Percentiles rank a stretch among this genome's conserved stretches.
Evolutionary conservation across 2,797 vertebrate species (phyloP).

Genomic region (Catostomus latipinnis): DNA sequence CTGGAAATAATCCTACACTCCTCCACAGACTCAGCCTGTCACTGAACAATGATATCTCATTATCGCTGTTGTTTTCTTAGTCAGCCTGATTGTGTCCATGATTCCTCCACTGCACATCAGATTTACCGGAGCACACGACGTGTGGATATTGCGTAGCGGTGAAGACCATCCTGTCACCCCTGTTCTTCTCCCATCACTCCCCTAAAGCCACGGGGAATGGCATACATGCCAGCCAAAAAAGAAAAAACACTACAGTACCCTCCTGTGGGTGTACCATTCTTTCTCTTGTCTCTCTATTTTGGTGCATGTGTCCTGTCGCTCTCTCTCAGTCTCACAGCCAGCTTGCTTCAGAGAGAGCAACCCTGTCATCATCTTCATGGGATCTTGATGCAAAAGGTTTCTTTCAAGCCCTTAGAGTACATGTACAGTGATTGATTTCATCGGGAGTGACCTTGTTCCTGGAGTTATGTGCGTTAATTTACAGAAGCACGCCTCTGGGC

Average conservation of each 20-base stretch:
- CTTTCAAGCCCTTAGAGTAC: background rate
- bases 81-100: background rate
- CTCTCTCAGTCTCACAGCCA: slow-evolving; percentile 5
- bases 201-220: background rate
- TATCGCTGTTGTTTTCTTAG: slow-evolving; percentile 28
- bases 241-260: background rate
- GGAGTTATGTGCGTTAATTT: background rate
- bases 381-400: background rate
- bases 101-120: slow-evolving; percentile 3
- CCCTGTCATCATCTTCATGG: background rate
- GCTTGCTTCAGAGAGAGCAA: background rate
- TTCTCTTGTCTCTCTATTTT: slow-evolving; percentile 3
- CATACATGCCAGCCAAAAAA: background rate
- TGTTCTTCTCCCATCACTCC: slow-evolving; percentile 10
- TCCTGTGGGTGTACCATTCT: slow-evolving; percentile 20
- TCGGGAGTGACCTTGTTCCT: background rate
- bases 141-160: background rate
- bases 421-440: background rate
- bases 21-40: slow-evolving; percentile 15
- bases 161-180: slow-evolving; percentile 20
- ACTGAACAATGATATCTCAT: slow-evolving; percentile 32
- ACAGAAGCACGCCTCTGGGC: no score
- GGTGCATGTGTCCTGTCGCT: background rate
- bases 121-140: background rate
- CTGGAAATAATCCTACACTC: slow-evolving; percentile 7